Evolutionary conservation across 2,888 invertebrate species (phyloP), one percentile per base, ranked within the genome.

Genomic region (Adelognathus sp.): DNA sequence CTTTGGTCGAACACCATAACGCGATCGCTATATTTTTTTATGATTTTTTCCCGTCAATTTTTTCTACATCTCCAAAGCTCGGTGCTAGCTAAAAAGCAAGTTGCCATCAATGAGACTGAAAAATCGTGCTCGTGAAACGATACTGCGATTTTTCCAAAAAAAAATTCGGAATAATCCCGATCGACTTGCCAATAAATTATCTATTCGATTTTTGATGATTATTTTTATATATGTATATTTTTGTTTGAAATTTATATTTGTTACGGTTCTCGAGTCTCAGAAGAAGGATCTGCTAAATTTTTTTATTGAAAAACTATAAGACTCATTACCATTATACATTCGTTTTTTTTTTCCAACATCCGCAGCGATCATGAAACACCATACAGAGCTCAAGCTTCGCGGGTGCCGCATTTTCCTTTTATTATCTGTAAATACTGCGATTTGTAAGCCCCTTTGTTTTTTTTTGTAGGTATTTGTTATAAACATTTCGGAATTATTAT

Each of bases 311-410:
- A 50, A 36, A 36, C 36, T 36, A 36, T 7, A n/a, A n/a, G n/a
- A 36, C n/a, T 11, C 36, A n/a, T 36, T 11, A 36, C 36, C 9
- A n/a, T 36, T n/a, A n/a, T n/a, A n/a, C n/a, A 44, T 36, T 11
- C 36, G 61, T 29, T 16, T 56, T 52, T 70, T 14, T 64, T 64
- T 61, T 52, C 36, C 41, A 54, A 18, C 11, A 46, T 60, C 52
- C 29, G 36, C 33, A 21, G 44, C 16, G 50, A 64, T 75, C 39
- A 54, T 21, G 39, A 29, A 56, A 56, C 24, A 41, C 71, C 52
- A 24, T 63, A n/a, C n/a, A 79, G 67, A 75, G 78, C 70, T 71
- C 75, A 46, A 71, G 9, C 74, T 74, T 78, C 66, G 29, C 56
- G 63, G 58, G 46, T 63, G 24, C 6, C 50, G 50, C 61, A 69